phyloP scores from a whole-genome alignment of 2,113 vertebrate species.

The Prunella himalayana region DNA sequence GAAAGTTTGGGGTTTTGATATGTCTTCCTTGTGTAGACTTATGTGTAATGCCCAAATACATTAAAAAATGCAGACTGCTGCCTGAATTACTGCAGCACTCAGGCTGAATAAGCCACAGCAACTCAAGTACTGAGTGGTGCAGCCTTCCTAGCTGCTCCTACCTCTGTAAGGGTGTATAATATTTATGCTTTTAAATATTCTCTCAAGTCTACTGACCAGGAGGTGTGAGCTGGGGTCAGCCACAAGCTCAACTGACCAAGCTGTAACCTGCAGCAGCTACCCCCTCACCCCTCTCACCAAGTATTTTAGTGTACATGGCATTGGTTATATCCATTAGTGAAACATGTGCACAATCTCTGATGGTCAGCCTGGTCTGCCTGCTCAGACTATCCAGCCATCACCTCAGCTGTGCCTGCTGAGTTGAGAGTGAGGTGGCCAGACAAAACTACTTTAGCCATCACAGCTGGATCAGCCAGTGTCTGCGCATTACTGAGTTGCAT shows the following conservation, averaged over 20 bases:
- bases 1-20: neutral
- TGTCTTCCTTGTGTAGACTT: neutral
- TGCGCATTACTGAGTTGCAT: neutral
- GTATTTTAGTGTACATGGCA: rapidly evolving
- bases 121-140: rapidly evolving
- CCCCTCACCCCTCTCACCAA: neutral
- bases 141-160: neutral
- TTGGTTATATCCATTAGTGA: neutral
- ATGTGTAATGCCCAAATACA: neutral
- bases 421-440: neutral
- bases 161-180: neutral
- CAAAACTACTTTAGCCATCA: neutral
- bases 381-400: neutral
- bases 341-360: rapidly evolving
- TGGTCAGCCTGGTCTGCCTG: neutral
- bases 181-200: neutral
- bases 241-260: neutral
- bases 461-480: neutral
- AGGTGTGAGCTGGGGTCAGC: neutral
- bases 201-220: neutral
- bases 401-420: neutral
- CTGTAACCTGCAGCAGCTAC: neutral
- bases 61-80: neutral
- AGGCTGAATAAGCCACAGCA: neutral
- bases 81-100: rapidly evolving